Base-by-base conservation (phyloP, 37 sponge, comb jelly and placozoan genomes). In the Theonella swinhoei region DNA sequence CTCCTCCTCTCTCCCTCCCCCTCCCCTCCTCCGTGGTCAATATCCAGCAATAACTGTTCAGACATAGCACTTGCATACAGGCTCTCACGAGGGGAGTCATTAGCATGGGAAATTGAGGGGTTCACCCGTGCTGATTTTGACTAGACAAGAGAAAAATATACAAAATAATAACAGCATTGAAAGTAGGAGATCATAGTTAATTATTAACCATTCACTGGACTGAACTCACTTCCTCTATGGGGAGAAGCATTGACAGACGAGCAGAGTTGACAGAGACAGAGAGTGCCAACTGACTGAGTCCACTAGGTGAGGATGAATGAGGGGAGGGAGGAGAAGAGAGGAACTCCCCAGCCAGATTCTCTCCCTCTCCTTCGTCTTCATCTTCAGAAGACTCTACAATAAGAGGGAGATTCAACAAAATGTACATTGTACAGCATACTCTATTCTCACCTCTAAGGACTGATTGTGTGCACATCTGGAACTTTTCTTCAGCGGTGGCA, bases 381-480 rank as follows among this genome's bases (percentile, higher is more conserved):
- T 83, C 89, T 78, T 83, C 84, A 3, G 78, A 70, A 43, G 32
- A 40, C 73, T 82, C 83, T 77, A 58, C n/a, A 65, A 26, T 74
- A 19, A 34, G 11, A 66, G 11, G 34, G 22, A 34, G 22, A 37
- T 79, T 2, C 62, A 38, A 23, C 35, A 47, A 59, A 26, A 11
- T n/a, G 62, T 61, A 25, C 31, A 54, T 28, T 54, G 32, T 3
- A 8, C 39, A 9, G 29, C 39, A 9, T 35, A 31, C 26, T 3
- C 64, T 26, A 64, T 79, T 2, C 39, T 25, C n/a, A 76, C 63
- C 82, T 42, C 80, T 79, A 40, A 90, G 71, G 2, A 68, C 81
- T 30, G 91, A 85, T 28, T 80, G n/a, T n/a, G n/a, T 90, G 62
- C 91, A 90, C 81, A 90, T 72, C 68, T 58, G 75, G 70, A 90